Percentiles rank a stretch among this genome's conserved stretches.
These are phyloP conservation scores for Ataeniobius toweri DNA, from an alignment of 2,797 vertebrate genomes.

Conservation along the genomic window DNA sequence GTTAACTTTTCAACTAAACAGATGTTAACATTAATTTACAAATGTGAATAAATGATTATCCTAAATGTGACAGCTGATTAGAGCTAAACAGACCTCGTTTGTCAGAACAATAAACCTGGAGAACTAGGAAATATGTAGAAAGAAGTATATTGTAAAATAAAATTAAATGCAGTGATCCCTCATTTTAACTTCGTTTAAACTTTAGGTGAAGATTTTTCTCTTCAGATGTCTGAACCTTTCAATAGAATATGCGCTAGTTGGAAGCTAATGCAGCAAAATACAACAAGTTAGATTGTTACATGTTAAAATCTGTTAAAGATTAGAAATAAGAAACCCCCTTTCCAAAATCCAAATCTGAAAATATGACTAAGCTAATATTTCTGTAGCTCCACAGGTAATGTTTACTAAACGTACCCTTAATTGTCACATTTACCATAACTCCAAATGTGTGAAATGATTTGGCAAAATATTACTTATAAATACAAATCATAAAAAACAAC, in stretches of 20 bases:
- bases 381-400: neutral
- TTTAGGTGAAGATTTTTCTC: neutral
- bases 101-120: neutral
- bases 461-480: conserved; percentile 44
- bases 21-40: conserved; percentile 9
- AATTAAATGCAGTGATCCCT: neutral
- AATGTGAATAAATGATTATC: conserved; percentile 5
- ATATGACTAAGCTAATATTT: neutral
- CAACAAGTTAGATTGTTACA: neutral
- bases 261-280: neutral
- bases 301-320: neutral
- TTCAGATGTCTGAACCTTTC: conserved; percentile 3
- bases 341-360: neutral
- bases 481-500: conserved; percentile 28
- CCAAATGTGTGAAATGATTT: conserved; percentile 26
- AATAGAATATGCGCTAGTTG: conserved; percentile 11
- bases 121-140: neutral
- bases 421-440: conserved; percentile 19
- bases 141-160: neutral
- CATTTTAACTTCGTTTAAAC: neutral
- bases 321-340: neutral
- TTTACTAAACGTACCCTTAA: conserved; percentile 10
- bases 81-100: neutral
- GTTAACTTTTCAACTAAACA: conserved; percentile 9
- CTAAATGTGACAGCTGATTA: conserved; percentile 3